Base-by-base conservation (phyloP, 2,113 vertebrate species). In the Miniopterus natalensis region DNA sequence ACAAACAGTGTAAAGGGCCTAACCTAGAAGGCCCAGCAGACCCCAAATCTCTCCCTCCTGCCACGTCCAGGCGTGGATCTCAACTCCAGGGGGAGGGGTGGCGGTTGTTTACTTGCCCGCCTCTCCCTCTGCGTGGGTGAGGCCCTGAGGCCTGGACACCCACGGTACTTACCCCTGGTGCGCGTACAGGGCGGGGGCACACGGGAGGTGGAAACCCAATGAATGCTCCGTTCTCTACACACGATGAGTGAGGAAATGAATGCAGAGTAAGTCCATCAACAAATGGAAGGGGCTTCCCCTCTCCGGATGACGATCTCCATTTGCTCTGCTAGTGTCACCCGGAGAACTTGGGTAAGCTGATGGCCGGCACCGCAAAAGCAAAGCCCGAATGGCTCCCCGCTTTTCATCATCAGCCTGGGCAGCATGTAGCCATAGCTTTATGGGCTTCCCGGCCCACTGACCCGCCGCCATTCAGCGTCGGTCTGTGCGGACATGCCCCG, bases 381-480 rank as follows among this genome's bases (percentile, higher is more conserved):
- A 59, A 12, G 53, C 40, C 61, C 40, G 0, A 0, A 1, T 15
- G 40, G 47, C 47, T 25, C 49, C 51, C 61, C 0, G 1, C 17
- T 47, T 17, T 55, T 45, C 14, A 8, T 3, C 61, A 0, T 27
- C 14, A 31, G 68, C 25, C 40, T 63, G 70, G 59, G 11, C 0
- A 0, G 12, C 20, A 0, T 3, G 0, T 15, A 3, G 20, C 23
- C 8, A 49, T 0, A 74, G 42, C 42, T 51, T 4, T 0, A 1
- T 8, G 45, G 40, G 81, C 27, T 59, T 70, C 29, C 15, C 21
- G 0, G 14, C 8, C 51, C 27, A 47, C 42, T 0, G 6, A 25
- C 36, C 17, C 0, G 21, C 13, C 8, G 0, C 23, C 20, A 8
- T 21, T 13, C 27, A 45, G 81, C 27, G 20, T 31, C 88, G 2